Evolutionary conservation across 2,888 invertebrate genomes (phyloP).

Genomic region (Leptopterna dolabrata): DNA sequence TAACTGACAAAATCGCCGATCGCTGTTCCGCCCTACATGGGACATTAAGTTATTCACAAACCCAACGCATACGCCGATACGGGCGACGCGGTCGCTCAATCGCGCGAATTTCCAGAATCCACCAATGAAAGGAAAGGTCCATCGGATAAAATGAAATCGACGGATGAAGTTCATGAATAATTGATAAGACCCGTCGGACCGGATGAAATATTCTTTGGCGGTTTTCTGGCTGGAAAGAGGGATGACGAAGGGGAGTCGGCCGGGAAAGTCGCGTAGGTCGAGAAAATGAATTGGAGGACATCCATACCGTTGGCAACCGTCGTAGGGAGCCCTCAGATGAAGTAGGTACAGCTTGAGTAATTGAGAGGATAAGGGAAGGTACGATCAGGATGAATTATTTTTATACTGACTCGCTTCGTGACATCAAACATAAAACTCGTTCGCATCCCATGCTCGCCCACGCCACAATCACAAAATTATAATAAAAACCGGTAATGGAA

Average conservation of each 20-base stretch:
- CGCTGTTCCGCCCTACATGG: neutral
- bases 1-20: neutral
- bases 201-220: neutral
- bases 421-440: too few relatives aligned
- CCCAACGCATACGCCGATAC: neutral
- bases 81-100: neutral
- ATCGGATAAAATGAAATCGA: neutral
- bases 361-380: neutral
- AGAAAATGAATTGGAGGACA: neutral
- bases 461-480: too few relatives aligned
- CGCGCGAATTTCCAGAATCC: neutral
- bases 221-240: neutral
- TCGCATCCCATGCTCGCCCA: too few relatives aligned
- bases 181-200: neutral
- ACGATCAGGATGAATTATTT: too few relatives aligned
- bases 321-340: neutral
- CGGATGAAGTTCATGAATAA: neutral
- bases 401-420: too few relatives aligned
- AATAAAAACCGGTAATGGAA: too few relatives aligned
- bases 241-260: neutral
- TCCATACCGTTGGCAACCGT: neutral
- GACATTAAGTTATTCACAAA: neutral
- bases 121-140: neutral
- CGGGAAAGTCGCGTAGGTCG: neutral
- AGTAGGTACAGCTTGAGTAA: neutral